A percentile compares a stretch with the other conserved stretches of the same genome.
These are phyloP conservation scores for Potamarius usumacintae DNA, from an alignment of 2,113 vertebrate genomes.

Conservation along the genomic window DNA sequence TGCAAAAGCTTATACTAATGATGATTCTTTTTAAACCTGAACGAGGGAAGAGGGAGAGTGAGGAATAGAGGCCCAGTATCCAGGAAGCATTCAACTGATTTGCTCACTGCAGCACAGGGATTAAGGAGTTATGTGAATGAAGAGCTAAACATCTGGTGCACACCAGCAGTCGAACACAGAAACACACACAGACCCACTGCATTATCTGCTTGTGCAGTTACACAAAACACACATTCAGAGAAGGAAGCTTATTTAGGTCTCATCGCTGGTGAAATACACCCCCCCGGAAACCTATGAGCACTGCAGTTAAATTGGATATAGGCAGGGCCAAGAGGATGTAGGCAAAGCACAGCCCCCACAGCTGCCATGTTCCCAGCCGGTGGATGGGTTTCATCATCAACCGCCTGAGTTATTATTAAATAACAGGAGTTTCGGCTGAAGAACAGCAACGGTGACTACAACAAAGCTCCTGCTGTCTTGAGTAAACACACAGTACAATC, in stretches of 20 bases:
- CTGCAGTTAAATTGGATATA: not conserved
- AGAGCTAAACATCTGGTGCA: conserved; percentile 47
- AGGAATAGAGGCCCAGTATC: conserved; percentile 4
- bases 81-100: conserved; percentile 10
- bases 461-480: not conserved
- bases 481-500: not conserved
- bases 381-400: not conserved
- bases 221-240: conserved; percentile 7
- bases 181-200: conserved; percentile 2
- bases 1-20: conserved; percentile 55
- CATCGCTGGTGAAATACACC: conserved; percentile 23
- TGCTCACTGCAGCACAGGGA: conserved; percentile 15
- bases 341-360: not conserved
- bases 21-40: conserved; percentile 52
- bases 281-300: not conserved
- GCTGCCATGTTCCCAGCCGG: conserved; percentile 22
- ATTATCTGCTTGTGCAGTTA: conserved; percentile 34
- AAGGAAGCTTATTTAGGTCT: conserved; percentile 13
- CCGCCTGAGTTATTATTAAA: conserved; percentile 1
- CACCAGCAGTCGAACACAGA: not conserved
- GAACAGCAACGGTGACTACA: not conserved
- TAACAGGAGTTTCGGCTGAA: not conserved
- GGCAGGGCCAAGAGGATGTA: not conserved
- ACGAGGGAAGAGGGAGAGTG: conserved; percentile 16
- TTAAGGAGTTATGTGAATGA: conserved; percentile 39